A percentile compares a stretch with the other conserved stretches of the same genome.
Evolutionary conservation across 2,888 invertebrate species (phyloP).

Genomic region (Romanomermis culicivorax): DNA sequence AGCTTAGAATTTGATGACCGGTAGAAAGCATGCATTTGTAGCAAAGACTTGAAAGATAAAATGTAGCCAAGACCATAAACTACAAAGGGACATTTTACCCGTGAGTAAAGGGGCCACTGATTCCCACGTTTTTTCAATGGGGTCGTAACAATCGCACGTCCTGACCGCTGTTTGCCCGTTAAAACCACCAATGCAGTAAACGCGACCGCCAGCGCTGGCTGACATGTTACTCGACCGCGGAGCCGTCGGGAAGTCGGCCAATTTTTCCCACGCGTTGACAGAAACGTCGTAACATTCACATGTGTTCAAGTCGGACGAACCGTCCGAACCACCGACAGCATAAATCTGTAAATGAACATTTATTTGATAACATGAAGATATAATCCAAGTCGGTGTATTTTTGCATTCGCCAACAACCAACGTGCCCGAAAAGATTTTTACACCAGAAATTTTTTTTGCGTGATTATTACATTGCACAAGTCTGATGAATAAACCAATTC

Average conservation of each 20-base stretch:
- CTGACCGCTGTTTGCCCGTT: constrained; percentile 46
- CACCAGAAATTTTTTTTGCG: not conserved
- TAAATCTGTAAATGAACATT: constrained; percentile 16
- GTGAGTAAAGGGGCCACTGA: constrained; percentile 46
- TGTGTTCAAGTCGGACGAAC: constrained; percentile 52
- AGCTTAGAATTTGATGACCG: too few relatives aligned
- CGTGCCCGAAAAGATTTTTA: not conserved
- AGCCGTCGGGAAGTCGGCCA: constrained; percentile 33
- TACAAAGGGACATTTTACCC: too few relatives aligned
- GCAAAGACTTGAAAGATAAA: too few relatives aligned
- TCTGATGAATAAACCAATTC: too few relatives aligned
- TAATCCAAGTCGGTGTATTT: too few relatives aligned
- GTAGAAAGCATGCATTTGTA: too few relatives aligned
- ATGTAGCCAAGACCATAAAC: too few relatives aligned
- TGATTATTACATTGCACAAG: too few relatives aligned
- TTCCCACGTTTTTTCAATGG: constrained; percentile 42
- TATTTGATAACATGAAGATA: too few relatives aligned
- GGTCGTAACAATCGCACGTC: constrained; percentile 50
- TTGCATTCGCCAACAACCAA: too few relatives aligned
- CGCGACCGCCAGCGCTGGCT: constrained; percentile 33
- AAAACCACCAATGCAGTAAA: constrained; percentile 62
- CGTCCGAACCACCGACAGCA: constrained; percentile 57
- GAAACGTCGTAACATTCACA: constrained; percentile 43
- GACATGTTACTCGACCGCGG: constrained; percentile 1
- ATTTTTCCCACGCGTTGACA: constrained; percentile 33